Conservation (phyloP, 2,888 invertebrate species). For the Reticulitermes lucifugus region DNA sequence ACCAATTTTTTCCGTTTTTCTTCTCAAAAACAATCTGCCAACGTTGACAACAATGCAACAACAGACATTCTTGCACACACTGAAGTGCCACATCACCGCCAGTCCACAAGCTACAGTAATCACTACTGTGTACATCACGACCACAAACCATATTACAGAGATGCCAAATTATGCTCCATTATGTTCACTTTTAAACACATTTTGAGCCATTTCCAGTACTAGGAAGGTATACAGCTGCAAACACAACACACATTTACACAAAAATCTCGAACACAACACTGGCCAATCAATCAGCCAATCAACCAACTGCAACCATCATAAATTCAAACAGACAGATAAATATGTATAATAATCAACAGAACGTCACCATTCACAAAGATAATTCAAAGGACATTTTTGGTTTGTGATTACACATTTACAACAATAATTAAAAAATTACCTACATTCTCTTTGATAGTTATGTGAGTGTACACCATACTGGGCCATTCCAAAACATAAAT, state of each 20-base stretch:
- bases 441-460: background rate
- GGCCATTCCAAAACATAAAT: constrained; percentile 28
- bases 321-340: constrained; percentile 35
- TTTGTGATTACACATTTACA: constrained; percentile 40
- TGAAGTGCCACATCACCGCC: constrained; percentile 1
- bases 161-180: constrained; percentile 8
- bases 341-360: constrained; percentile 30
- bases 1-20: constrained; percentile 6
- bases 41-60: constrained; percentile 34
- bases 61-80: background rate
- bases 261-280: constrained; percentile 29
- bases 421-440: constrained; percentile 31
- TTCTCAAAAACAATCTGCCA: constrained; percentile 35
- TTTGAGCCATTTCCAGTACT: constrained; percentile 28
- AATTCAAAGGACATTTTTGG: constrained; percentile 17
- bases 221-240: constrained; percentile 33
- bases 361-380: constrained; percentile 35
- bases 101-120: constrained; percentile 34
- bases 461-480: constrained; percentile 19
- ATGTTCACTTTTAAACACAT: constrained; percentile 12
- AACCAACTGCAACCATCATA: constrained; percentile 33
- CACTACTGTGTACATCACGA: background rate
- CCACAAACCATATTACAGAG: constrained; percentile 31
- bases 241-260: constrained; percentile 39
- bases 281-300: constrained; percentile 24